Conservation (phyloP, 2,888 invertebrate species). For the Acleris emargana region DNA sequence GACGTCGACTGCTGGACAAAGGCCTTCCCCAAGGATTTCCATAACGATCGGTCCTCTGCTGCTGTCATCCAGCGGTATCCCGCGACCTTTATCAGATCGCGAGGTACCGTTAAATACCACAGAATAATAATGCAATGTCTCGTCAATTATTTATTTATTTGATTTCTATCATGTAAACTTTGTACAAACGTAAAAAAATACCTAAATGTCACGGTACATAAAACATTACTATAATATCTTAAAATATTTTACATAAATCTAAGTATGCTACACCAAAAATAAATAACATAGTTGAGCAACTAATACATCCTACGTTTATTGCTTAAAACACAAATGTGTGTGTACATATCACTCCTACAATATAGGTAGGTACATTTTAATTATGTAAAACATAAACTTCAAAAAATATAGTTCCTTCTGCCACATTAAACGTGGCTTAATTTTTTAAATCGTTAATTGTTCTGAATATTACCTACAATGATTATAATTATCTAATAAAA, state of each 20-base stretch:
- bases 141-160: conserved; percentile 9
- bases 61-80: too few relatives aligned
- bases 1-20: too few relatives aligned
- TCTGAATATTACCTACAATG: too few relatives aligned
- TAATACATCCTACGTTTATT: conserved; percentile 34
- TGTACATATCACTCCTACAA: conserved; percentile 57
- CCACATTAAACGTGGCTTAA: too few relatives aligned
- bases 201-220: conserved; percentile 14
- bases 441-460: background rate
- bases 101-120: too few relatives aligned
- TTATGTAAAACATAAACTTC: conserved; percentile 46
- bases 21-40: too few relatives aligned
- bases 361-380: conserved; percentile 57
- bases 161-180: conserved; percentile 6
- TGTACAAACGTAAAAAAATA: conserved; percentile 31
- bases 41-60: too few relatives aligned
- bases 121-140: background rate
- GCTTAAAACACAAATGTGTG: conserved; percentile 47
- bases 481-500: too few relatives aligned
- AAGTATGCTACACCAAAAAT: conserved; percentile 44
- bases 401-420: conserved; percentile 3
- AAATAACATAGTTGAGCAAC: conserved; percentile 53
- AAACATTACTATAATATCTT: background rate
- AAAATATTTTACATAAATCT: conserved; percentile 3
- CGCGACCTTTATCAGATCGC: too few relatives aligned